These are phyloP conservation scores for Camelus dromedarius DNA, from an alignment of 2,113 vertebrate species.

Conservation along the genomic window DNA sequence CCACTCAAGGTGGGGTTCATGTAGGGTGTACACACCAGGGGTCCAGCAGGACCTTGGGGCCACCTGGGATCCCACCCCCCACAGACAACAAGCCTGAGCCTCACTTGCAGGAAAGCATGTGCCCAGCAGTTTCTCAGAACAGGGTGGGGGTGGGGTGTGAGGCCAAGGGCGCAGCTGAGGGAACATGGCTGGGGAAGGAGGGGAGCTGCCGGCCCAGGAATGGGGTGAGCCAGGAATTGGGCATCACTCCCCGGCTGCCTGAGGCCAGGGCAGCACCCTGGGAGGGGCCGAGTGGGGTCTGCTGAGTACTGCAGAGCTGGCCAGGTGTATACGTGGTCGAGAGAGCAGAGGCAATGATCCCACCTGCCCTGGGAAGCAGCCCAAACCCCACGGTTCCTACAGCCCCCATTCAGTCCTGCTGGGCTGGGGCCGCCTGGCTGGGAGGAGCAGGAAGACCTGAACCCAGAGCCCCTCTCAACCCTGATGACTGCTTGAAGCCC, in stretches of 20 bases:
- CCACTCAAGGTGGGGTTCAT: neutral
- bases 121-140: neutral
- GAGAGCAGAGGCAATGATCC: neutral
- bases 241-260: neutral
- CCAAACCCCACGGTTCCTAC: neutral
- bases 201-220: neutral
- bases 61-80: neutral
- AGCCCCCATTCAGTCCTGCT: too few relatives aligned
- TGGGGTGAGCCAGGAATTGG: neutral
- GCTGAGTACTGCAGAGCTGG: neutral
- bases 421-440: neutral
- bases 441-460: neutral
- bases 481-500: neutral
- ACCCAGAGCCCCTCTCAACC: neutral
- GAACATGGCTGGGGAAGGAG: neutral
- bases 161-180: neutral
- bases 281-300: neutral
- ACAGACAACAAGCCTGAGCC: neutral
- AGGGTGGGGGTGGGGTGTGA: neutral
- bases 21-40: neutral
- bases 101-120: neutral
- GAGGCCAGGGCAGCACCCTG: too few relatives aligned
- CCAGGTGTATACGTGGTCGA: neutral
- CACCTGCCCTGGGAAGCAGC: neutral
- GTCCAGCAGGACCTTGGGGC: neutral